Percentiles rank a stretch among this genome's conserved stretches.
Conservation (phyloP, 2,888 invertebrate species). For the Trisateles emortualis region DNA sequence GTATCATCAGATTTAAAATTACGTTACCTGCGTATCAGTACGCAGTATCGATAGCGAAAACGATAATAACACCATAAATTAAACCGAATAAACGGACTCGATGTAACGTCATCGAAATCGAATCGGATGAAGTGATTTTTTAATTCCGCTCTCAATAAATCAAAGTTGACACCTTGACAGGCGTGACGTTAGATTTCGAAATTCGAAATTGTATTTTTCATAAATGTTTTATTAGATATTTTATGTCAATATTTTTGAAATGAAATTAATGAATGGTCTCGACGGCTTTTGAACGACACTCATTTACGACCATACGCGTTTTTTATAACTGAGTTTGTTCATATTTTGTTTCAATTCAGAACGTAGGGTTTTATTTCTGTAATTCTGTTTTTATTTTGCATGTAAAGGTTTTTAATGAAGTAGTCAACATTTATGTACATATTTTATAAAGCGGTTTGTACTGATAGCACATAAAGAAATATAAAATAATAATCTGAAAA, state of each 20-base stretch:
- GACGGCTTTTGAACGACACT: conserved; percentile 15
- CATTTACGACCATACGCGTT: conserved; percentile 14
- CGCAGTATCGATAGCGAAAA: conserved; percentile 24
- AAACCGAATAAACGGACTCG: conserved; percentile 19
- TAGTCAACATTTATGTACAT: neutral
- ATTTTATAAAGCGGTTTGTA: neutral
- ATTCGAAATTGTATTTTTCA: conserved; percentile 29
- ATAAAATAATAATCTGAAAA: too few relatives aligned
- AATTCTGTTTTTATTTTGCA: neutral
- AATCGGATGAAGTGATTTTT: conserved; percentile 41
- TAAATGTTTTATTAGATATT: conserved; percentile 31
- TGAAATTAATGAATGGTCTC: conserved; percentile 17
- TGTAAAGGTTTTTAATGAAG: conserved; percentile 5
- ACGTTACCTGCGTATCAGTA: conserved; percentile 17
- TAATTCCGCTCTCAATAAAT: conserved; percentile 43
- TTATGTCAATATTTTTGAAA: conserved; percentile 20
- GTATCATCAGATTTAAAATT: conserved; percentile 28
- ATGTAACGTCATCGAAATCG: conserved; percentile 27
- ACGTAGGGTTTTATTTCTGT: neutral
- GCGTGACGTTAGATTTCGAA: conserved; percentile 34
- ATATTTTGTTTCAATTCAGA: conserved; percentile 13
- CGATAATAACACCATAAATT: conserved; percentile 44
- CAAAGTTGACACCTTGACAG: conserved; percentile 34
- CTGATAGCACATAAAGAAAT: too few relatives aligned
- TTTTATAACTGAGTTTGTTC: conserved; percentile 13